These are phyloP conservation scores for Anneissia japonica DNA, from an alignment of 35 echinoderm and acorn worm genomes.

Conservation along the genomic window DNA sequence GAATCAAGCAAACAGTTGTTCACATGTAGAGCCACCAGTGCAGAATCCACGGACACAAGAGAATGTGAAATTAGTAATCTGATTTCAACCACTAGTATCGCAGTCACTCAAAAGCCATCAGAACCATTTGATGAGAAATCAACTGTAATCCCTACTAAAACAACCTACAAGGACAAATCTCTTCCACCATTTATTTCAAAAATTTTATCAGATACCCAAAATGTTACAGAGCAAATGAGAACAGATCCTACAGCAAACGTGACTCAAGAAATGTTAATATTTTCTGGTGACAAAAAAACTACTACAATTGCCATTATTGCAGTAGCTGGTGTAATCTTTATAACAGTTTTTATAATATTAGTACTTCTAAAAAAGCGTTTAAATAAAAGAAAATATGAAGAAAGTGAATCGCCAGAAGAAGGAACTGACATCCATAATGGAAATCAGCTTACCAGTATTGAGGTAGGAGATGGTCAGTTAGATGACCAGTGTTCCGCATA, in stretches of 20 bases:
- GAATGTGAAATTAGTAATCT: background rate
- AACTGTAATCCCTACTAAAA: no score
- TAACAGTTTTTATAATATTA: background rate
- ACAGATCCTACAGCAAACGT: no score
- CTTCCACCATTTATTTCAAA: no score
- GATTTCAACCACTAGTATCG: no score
- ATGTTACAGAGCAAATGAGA: no score
- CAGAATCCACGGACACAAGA: background rate
- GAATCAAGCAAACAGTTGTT: background rate
- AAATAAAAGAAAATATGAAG: background rate
- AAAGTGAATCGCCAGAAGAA: background rate
- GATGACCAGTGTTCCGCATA: background rate
- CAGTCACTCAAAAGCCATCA: no score
- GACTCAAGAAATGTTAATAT: no score
- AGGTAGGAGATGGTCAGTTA: background rate
- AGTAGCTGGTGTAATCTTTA: background rate
- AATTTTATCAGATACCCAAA: no score
- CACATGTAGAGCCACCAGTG: background rate
- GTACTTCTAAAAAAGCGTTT: background rate
- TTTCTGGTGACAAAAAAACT: no score
- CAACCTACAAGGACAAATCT: no score
- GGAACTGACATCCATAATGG: background rate
- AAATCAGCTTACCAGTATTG: background rate
- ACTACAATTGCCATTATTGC: background rate
- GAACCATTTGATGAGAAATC: no score